A percentile compares a stretch with the other conserved stretches of the same genome.
Conservation (phyloP, 2,888 invertebrate species). For the Pseudolycoriella hygida region DNA sequence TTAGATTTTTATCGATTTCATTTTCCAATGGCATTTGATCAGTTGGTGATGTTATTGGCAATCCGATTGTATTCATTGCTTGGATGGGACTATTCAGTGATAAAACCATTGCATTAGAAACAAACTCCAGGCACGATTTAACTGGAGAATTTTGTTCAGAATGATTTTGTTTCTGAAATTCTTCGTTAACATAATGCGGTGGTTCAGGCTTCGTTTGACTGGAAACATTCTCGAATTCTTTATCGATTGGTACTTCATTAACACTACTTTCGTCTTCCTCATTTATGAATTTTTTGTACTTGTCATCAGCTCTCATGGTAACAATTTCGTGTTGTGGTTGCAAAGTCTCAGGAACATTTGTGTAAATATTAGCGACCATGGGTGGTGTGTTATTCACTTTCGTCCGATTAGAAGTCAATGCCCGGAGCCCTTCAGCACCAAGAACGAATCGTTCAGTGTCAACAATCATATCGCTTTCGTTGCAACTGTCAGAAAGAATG, state of each 20-base stretch:
- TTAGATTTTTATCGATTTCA: not conserved
- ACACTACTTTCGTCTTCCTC: conserved; percentile 18
- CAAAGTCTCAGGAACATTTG: conserved; percentile 42
- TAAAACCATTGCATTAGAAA: conserved; percentile 1
- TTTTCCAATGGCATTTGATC: conserved; percentile 1
- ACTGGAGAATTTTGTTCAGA: conserved; percentile 7
- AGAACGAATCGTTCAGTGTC: conserved; percentile 24
- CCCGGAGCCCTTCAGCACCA: conserved; percentile 23
- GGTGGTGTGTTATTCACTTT: conserved; percentile 17
- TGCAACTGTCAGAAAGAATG: conserved; percentile 43
- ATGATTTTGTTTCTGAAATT: conserved; percentile 9
- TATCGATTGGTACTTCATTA: conserved; percentile 2
- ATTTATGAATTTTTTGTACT: conserved; percentile 17
- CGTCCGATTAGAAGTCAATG: conserved; percentile 8
- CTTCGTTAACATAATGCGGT: conserved; percentile 25
- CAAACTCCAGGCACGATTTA: conserved; percentile 4
- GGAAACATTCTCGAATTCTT: not conserved
- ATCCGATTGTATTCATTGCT: conserved; percentile 24
- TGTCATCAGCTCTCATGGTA: conserved; percentile 18
- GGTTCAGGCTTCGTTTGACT: conserved; percentile 8
- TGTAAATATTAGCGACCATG: conserved; percentile 40
- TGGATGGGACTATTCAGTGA: conserved; percentile 12
- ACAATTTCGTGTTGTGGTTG: conserved; percentile 40
- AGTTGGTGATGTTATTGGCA: conserved; percentile 12
- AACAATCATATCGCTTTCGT: conserved; percentile 30